Base-by-base conservation (phyloP, 30 jellyfish, hydroid and myxozoan genomes). In the Cassiopea andromeda region DNA sequence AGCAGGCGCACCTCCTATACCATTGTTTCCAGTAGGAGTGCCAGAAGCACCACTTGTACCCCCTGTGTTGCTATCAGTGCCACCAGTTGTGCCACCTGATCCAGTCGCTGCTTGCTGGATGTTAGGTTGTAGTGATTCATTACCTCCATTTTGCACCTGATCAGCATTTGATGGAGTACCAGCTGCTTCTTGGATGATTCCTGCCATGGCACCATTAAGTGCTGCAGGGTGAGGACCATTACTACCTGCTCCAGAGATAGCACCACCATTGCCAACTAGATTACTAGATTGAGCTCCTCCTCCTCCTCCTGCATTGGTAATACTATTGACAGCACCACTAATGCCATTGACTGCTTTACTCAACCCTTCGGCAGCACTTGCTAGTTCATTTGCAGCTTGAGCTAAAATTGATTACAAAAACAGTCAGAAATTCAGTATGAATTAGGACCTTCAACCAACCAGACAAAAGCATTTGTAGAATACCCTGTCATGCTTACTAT, bases 261-360 rank as follows among this genome's bases (percentile, higher is more conserved):
- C 73, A 18, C 94, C 94, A 16, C 94, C 94, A 17, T 78, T 90
- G 7, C 93, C 97, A 45, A 48, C 85, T 2, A 74, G 15, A 10
- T 47, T 69, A 38, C 97, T 84, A n/a, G 72, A 49, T 14, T 45
- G 77, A 15, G 50, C 80, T 17, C 84, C 89, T 16, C 92, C 97
- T 12, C 69, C 75, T 14, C 76, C 88, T 1, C 93, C 38, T 27
- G 38, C 94, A 49, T 72, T 69, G 6, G 73, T 84, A 7, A 67
- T 45, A 7, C 80, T 27, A 43, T 80, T 83, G 43, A 74, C 88
- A 13, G 92, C 93, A 67, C 64, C 67, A 66, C 90, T 76, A 5
- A 82, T 61, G 14, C 88, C 97, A 49, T 73, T 77, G 54, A 87
- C 90, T 68, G 88, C 90, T 15, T 75, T 68, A 87, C 92, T 68